Evolutionary conservation across 2,888 invertebrate genomes (phyloP).

Genomic region (Philhelius pedissequus): DNA sequence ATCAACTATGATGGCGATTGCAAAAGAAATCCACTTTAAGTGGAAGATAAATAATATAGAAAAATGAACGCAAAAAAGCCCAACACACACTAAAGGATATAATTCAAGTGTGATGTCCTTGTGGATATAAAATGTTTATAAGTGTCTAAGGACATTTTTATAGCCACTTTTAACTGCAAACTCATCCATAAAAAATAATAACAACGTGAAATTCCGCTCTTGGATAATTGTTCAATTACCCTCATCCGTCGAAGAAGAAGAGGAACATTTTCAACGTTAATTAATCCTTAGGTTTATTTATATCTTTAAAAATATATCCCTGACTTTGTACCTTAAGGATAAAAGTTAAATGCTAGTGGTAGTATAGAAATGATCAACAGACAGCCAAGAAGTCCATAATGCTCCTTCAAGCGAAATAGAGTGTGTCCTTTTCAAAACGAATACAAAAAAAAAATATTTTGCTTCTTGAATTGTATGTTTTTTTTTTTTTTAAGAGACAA

Average conservation of each 20-base stretch:
- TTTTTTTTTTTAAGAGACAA: neutral
- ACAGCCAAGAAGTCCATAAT: conserved; percentile 1
- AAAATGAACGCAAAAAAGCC: neutral
- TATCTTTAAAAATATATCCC: neutral
- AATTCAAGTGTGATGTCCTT: neutral
- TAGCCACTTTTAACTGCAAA: conserved; percentile 12
- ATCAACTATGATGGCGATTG: conserved; percentile 77
- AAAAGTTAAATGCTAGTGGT: neutral
- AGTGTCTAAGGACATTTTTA: neutral
- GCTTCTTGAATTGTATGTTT: neutral
- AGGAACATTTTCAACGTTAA: neutral
- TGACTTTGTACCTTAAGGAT: neutral
- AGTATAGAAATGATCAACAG: neutral
- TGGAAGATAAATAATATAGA: conserved; percentile 30
- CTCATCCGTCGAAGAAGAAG: neutral
- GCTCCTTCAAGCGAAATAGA: neutral
- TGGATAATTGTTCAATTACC: conserved; percentile 12
- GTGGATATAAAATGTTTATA: neutral
- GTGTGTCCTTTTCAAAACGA: neutral
- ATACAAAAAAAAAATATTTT: neutral
- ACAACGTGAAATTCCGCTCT: neutral
- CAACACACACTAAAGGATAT: neutral
- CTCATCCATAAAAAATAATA: neutral
- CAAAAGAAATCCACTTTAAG: conserved; percentile 35
- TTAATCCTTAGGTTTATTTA: conserved; percentile 16